Percentiles rank a stretch among this genome's conserved stretches.
phyloP scores from a whole-genome alignment of 2,113 vertebrate species.

The Camelus dromedarius region DNA sequence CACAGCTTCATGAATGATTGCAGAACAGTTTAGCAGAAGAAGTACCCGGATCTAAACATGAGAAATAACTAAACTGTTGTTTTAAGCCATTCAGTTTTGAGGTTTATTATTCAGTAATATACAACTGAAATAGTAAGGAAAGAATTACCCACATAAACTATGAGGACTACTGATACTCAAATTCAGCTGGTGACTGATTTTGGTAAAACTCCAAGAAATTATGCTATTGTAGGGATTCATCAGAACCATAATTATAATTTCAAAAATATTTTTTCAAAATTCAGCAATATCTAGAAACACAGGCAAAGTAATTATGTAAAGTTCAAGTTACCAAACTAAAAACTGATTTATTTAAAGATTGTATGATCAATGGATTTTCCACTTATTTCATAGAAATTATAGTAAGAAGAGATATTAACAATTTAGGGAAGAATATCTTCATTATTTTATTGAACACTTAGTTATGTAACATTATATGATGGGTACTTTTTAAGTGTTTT shows the following conservation, averaged over 20 bases:
- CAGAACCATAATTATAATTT: neutral
- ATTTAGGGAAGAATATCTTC: neutral
- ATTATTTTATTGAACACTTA: conserved; percentile 9
- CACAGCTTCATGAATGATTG: neutral
- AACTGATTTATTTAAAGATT: neutral
- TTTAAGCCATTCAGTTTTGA: neutral
- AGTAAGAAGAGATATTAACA: neutral
- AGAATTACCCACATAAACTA: neutral
- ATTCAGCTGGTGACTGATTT: neutral
- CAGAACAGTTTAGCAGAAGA: neutral
- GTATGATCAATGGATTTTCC: neutral
- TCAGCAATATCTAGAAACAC: conserved; percentile 1
- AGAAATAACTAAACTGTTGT: neutral
- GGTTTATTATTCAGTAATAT: neutral
- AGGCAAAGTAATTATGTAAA: neutral
- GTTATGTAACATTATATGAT: neutral
- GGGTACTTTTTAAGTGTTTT: neutral
- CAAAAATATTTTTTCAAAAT: neutral
- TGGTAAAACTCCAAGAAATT: neutral
- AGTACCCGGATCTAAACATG: neutral
- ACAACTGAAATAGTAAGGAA: neutral
- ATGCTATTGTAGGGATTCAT: neutral
- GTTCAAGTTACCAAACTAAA: neutral
- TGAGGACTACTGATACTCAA: neutral
- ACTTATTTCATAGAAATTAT: conserved; percentile 31